Percentiles rank a stretch among this genome's conserved stretches.
Evolutionary conservation across 1,140 invertebrate genomes (phyloP).

Genomic region (Pseudomyrmex pallidus): DNA sequence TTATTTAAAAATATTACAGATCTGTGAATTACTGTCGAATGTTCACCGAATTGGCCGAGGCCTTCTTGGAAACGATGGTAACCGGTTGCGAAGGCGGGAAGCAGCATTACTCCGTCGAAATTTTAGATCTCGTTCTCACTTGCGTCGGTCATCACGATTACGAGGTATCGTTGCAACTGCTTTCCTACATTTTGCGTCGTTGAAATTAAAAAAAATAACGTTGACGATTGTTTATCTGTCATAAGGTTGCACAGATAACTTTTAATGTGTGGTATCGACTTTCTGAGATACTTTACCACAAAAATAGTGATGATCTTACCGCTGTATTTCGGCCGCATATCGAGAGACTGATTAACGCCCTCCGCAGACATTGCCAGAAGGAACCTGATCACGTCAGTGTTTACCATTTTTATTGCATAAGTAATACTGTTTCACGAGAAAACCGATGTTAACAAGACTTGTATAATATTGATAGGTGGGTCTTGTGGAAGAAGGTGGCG

Average conservation of each 20-base stretch:
- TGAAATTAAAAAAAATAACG: neutral
- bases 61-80: conserved; percentile 94
- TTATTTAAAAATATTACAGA: conserved; percentile 81
- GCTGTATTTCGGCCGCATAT: conserved; percentile 95
- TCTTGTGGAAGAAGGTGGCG: conserved; percentile 91
- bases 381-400: conserved; percentile 93
- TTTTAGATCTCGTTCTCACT: conserved; percentile 94
- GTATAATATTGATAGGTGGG: conserved; percentile 87
- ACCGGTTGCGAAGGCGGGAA: conserved; percentile 78
- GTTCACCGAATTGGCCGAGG: conserved; percentile 97
- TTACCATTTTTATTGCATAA: neutral
- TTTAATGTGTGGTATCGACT: conserved; percentile 99
- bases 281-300: conserved; percentile 97
- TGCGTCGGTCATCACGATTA: conserved; percentile 99
- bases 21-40: conserved; percentile 97
- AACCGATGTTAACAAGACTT: conserved; percentile 7
- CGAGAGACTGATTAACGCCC: conserved; percentile 93
- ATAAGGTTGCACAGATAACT: conserved; percentile 96
- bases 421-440: neutral
- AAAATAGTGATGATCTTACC: conserved; percentile 92
- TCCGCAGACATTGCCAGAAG: conserved; percentile 95
- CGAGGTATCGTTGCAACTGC: conserved; percentile 87
- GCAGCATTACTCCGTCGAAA: conserved; percentile 93
- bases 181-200: conserved; percentile 15
- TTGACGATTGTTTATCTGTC: neutral